Evolutionary conservation across 2,888 invertebrate genomes (phyloP).

Genomic region (Thumatha senex): DNA sequence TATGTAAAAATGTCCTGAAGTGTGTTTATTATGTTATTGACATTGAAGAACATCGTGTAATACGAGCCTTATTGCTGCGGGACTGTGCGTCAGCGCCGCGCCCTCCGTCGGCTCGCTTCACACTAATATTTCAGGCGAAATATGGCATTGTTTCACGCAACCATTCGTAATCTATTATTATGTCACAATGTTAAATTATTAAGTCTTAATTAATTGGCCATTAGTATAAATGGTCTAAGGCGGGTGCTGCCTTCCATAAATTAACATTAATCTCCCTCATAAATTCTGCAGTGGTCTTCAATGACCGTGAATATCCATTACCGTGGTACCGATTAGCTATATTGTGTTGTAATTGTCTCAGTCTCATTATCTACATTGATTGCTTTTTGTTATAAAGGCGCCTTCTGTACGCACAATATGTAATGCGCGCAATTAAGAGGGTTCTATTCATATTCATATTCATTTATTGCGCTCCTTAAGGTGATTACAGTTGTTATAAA

Average conservation of each 20-base stretch:
- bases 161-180: constrained; percentile 25
- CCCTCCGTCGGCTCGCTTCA: constrained; percentile 17
- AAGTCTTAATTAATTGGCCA: constrained; percentile 31
- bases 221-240: constrained; percentile 15
- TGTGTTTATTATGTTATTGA: not conserved
- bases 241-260: constrained; percentile 10
- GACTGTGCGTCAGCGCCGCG: constrained; percentile 30
- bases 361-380: no score
- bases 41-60: not conserved
- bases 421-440: no score
- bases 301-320: not conserved
- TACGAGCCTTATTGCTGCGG: not conserved
- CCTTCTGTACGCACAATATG: no score
- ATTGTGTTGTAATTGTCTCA: not conserved
- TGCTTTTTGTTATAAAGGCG: no score
- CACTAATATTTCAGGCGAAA: constrained; percentile 28
- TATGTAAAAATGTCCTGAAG: no score
- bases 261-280: constrained; percentile 15
- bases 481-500: no score
- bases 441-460: no score
- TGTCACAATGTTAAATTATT: constrained; percentile 15
- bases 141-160: constrained; percentile 36
- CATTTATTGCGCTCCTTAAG: no score
- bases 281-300: constrained; percentile 10
- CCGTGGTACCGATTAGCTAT: not conserved